Evolutionary conservation across 1,140 invertebrate species (phyloP).

Genomic region (Coptotermes formosanus): DNA sequence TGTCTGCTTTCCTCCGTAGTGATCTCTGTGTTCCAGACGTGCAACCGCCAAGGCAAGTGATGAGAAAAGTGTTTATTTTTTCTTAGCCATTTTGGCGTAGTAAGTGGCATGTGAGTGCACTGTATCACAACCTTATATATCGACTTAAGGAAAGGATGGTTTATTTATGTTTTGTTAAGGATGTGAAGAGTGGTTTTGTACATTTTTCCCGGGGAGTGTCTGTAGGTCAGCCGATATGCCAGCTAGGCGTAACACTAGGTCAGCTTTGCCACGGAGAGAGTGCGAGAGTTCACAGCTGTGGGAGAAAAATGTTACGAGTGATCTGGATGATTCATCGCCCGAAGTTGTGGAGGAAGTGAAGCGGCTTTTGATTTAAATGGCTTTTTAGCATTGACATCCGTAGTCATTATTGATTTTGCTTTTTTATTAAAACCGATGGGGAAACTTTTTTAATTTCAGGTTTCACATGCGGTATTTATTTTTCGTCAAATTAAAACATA

Average conservation of each 20-base stretch:
- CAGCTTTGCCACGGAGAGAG: neutral
- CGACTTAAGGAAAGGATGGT: neutral
- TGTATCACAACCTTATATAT: neutral
- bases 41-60: slow-evolving; percentile 15
- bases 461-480: no score
- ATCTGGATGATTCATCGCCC: neutral
- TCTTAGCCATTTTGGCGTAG: neutral
- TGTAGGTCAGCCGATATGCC: neutral
- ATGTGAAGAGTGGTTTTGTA: neutral
- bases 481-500: no score
- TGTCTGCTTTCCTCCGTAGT: slow-evolving; percentile 17
- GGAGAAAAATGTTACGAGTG: neutral
- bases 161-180: slow-evolving; percentile 2
- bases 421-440: no score
- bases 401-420: no score
- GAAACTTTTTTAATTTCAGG: no score
- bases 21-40: neutral
- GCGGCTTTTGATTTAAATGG: no score
- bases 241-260: neutral
- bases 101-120: neutral
- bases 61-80: neutral
- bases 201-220: neutral
- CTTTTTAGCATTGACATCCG: no score
- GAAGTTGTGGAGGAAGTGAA: no score
- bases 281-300: neutral